Base-by-base conservation (phyloP, 2,888 invertebrate species). In the Thelaira solivaga region DNA sequence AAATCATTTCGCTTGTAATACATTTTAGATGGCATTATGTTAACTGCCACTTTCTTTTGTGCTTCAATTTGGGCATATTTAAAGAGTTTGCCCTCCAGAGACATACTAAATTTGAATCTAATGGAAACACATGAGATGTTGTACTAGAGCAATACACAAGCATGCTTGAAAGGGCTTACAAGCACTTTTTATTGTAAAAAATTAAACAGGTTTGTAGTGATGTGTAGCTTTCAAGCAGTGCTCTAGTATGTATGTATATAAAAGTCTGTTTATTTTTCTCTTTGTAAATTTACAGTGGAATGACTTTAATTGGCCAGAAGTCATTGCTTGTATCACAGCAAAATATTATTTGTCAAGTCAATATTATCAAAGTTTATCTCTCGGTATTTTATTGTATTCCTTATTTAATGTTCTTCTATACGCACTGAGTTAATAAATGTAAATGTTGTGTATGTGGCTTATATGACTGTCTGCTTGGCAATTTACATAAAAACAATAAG, bases 401-500 rank as follows among this genome's bases (percentile, higher is more conserved):
- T 47, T 26, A n/a, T 53, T 10, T 20, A 8, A 36, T 39, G n/a
- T n/a, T 29, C 16, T 62, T 31, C 4, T 24, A 68, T 57, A 29
- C 36, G 43, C n/a, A n/a, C 47, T 75, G 55, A 6, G 24, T 34
- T 43, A 49, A 22, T 22, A 45, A 47, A 36, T 47, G 4, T 31
- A 16, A n/a, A n/a, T 39, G 6, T 29, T 45, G n/a, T 43, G 18
- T 72, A 10, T 31, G 61, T 41, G 26, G 59, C 57, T 65, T 57
- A 22, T 73, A 62, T 45, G 45, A 22, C 16, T 74, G 78, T 53
- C 29, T 65, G 73, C 45, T 34, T 65, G 61, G 36, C 24, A 74
- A 74, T 78, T 78, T 71, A 69, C 74, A 78, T 78, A 78, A 71
- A 78, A 74, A 78, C 69, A 65, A 74, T 74, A 78, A 69, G 69